Percentiles rank a stretch among this genome's conserved stretches.
Conservation (phyloP, 2,113 vertebrate genomes). For the Tetrax tetrax region DNA sequence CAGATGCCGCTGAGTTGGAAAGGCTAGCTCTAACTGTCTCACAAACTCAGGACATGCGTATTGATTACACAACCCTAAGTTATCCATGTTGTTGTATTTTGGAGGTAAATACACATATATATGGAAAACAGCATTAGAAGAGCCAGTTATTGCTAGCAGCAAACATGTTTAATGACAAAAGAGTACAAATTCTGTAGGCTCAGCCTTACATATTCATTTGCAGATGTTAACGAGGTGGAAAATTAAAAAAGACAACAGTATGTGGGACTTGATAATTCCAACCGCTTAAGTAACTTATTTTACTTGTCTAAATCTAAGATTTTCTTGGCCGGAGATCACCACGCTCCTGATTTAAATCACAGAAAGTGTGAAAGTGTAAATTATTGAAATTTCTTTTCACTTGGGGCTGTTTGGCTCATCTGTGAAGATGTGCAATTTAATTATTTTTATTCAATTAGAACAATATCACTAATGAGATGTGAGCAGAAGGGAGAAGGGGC, state of each 20-base stretch:
- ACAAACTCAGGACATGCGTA: not conserved
- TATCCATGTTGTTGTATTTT: not conserved
- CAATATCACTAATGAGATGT: not conserved
- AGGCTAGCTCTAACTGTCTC: not conserved
- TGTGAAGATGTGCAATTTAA: conserved; percentile 17
- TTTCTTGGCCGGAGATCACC: conserved; percentile 1
- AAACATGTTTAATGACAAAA: conserved; percentile 49
- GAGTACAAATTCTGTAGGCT: conserved; percentile 2
- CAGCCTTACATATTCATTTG: conserved; percentile 44
- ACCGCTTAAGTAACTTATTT: not conserved
- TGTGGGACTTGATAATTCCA: conserved; percentile 38
- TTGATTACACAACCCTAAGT: not conserved
- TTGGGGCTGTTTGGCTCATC: not conserved
- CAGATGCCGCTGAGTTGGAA: not conserved
- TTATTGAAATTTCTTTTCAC: not conserved
- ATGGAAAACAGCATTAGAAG: not conserved
- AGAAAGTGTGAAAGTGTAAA: not conserved
- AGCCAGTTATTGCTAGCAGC: not conserved
- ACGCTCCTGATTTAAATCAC: conserved; percentile 1
- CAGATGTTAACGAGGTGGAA: conserved; percentile 70
- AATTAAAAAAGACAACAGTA: conserved; percentile 71
- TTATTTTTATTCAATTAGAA: conserved; percentile 56
- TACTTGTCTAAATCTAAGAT: not conserved
- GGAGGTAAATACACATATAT: not conserved
- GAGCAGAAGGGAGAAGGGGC: not conserved